phyloP scores from a whole-genome alignment of 2,113 vertebrate genomes.

The Crocuta crocuta region DNA sequence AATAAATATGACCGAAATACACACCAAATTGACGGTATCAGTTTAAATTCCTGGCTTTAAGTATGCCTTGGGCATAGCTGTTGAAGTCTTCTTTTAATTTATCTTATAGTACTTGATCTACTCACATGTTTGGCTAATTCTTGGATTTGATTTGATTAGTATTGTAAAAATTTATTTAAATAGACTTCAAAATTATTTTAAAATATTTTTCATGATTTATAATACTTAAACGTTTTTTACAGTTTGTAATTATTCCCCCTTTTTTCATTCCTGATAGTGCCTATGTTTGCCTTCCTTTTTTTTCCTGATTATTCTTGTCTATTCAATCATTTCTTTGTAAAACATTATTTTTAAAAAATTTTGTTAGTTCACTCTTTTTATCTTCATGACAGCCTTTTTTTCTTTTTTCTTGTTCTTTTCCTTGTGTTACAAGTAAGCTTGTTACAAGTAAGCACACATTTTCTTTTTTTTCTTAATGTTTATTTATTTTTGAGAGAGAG shows the following conservation, averaged over 20 bases:
- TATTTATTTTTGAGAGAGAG: no score
- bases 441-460: not conserved
- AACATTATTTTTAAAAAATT: not conserved
- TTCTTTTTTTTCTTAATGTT: not conserved
- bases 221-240: not conserved
- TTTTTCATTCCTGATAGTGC: not conserved
- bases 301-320: not conserved
- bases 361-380: not conserved
- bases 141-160: not conserved
- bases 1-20: not conserved
- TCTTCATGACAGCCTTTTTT: not conserved
- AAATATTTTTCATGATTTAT: not conserved
- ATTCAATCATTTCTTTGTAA: not conserved
- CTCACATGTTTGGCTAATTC: not conserved
- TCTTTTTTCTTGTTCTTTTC: not conserved
- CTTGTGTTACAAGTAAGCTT: not conserved
- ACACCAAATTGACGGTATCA: not conserved
- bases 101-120: not conserved
- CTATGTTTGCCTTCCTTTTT: not conserved
- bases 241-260: not conserved
- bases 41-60: not conserved
- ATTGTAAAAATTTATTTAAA: not conserved
- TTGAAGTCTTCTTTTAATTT: not conserved
- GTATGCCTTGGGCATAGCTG: not conserved
- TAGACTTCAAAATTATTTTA: not conserved